Base-by-base conservation (phyloP, 2,113 vertebrate genomes). In the Xenus cinereus region DNA sequence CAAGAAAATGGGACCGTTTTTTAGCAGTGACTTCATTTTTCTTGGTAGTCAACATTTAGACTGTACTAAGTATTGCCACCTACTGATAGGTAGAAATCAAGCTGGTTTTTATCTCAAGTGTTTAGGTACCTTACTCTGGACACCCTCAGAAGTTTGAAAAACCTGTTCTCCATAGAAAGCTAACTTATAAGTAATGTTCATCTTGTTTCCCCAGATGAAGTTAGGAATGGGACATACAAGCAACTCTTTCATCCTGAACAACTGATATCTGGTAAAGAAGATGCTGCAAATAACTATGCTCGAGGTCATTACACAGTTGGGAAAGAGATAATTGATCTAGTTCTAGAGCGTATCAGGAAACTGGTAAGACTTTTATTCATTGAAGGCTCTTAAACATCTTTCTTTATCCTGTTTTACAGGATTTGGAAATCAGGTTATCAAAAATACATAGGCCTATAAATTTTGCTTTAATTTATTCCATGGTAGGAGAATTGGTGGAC, bases 231-330 rank as follows among this genome's bases (percentile, higher is more conserved):
- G 33, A 97, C 81, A 15, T 99, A 98, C 95, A 97, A 67, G 32
- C 97, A 98, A 28, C 98, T 99, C 56, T 99, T 99, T 92, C 99
- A 99, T 89, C 98, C 99, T 14, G 98, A 99, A 71, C 99, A 99
- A 66, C 98, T 99, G 89, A 98, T 99, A 90, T 98, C 98, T 97
- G 99, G 98, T 45, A 98, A 99, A 96, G 98, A 99, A 91, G 99
- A 99, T 88, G 99, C 99, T 51, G 99, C 98, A 53, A 99, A 99
- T 92, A 99, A 98, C 97, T 99, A 98, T 43, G 99, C 99, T 54
- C 98, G 98, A n/a, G 99, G 98, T 18, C 98, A 98, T 95, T 99
- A 99, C 96, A 99, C 98, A 7, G 97, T 99, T 37, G 98, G 98
- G 59, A 99, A 99, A 35, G 98, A 99, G 88, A 98, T 99, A 62